phyloP scores from a whole-genome alignment of 1,140 invertebrate species.

The Portunus trituberculatus region DNA sequence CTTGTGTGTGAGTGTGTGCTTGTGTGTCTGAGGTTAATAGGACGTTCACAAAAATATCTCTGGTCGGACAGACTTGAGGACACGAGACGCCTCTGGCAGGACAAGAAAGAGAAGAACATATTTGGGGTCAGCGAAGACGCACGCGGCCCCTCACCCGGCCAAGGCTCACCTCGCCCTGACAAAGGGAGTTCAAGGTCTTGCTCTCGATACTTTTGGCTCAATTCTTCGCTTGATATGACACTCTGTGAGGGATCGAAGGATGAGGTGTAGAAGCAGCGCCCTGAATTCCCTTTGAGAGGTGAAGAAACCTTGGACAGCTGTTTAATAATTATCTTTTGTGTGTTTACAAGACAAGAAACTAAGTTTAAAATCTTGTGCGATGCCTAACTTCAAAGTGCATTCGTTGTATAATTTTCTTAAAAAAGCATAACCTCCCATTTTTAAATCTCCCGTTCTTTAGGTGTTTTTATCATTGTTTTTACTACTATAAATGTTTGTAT shows the following conservation, averaged over 20 bases:
- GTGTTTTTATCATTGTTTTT: not conserved
- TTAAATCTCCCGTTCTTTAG: constrained; percentile 1
- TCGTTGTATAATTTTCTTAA: constrained; percentile 72
- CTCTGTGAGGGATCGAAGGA: not conserved
- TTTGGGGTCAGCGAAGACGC: no score
- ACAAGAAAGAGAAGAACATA: not conserved
- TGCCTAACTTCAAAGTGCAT: constrained; percentile 71
- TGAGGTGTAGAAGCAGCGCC: not conserved
- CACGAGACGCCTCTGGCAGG: not conserved
- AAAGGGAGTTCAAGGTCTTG: constrained; percentile 40
- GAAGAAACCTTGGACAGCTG: constrained; percentile 57
- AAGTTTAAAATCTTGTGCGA: constrained; percentile 69
- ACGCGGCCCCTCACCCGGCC: not conserved
- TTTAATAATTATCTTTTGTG: not conserved
- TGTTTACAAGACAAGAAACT: constrained; percentile 57
- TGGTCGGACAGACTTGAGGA: constrained; percentile 4
- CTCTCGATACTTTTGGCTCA: not conserved
- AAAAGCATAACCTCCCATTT: constrained; percentile 55
- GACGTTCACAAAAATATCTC: constrained; percentile 31
- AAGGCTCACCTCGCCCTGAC: not conserved
- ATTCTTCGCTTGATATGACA: not conserved
- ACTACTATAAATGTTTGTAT: constrained; percentile 49
- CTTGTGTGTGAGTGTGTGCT: constrained; percentile 24
- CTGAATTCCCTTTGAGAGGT: constrained; percentile 58
- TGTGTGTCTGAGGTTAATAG: not conserved